phyloP scores from a whole-genome alignment of 1,140 invertebrate genomes.

The Drosophila repletoides region DNA sequence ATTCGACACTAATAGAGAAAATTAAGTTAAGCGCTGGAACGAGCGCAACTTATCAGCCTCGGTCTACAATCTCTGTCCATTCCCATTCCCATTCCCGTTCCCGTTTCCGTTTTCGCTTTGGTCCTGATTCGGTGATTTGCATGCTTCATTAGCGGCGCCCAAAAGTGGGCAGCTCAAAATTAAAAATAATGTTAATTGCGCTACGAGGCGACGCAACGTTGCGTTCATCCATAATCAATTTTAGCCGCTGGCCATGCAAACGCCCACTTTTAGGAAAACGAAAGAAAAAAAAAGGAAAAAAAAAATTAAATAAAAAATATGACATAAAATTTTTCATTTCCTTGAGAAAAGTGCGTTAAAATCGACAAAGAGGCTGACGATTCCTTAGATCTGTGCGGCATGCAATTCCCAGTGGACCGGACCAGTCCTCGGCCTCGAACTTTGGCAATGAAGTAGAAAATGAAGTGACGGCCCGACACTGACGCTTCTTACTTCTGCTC shows the following conservation, averaged over 20 bases:
- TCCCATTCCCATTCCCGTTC: not conserved
- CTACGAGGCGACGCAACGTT: constrained; percentile 9
- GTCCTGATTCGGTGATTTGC: constrained; percentile 59
- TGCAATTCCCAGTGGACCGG: constrained; percentile 67
- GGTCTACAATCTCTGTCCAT: constrained; percentile 1
- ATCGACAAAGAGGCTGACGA: constrained; percentile 36
- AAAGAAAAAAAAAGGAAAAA: constrained; percentile 19
- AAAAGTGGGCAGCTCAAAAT: constrained; percentile 54
- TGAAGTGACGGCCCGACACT: constrained; percentile 67
- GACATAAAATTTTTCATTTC: constrained; percentile 81
- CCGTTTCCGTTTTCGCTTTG: constrained; percentile 12
- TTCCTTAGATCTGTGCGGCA: not conserved
- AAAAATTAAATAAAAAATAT: constrained; percentile 62
- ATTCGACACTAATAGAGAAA: constrained; percentile 71
- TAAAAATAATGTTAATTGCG: constrained; percentile 81
- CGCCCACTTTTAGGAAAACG: constrained; percentile 14
- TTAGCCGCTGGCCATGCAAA: constrained; percentile 56
- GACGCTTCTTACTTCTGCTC: constrained; percentile 13
- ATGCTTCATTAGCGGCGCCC: constrained; percentile 73
- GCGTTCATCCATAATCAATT: constrained; percentile 79
- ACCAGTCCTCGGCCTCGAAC: constrained; percentile 57
- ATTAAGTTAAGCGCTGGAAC: constrained; percentile 64
- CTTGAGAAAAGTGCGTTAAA: constrained; percentile 48
- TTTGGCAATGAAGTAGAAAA: constrained; percentile 81
- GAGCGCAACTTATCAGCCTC: constrained; percentile 46